Evolutionary conservation across 2,797 vertebrate species (phyloP).

Genomic region (Gallinago stenura): DNA sequence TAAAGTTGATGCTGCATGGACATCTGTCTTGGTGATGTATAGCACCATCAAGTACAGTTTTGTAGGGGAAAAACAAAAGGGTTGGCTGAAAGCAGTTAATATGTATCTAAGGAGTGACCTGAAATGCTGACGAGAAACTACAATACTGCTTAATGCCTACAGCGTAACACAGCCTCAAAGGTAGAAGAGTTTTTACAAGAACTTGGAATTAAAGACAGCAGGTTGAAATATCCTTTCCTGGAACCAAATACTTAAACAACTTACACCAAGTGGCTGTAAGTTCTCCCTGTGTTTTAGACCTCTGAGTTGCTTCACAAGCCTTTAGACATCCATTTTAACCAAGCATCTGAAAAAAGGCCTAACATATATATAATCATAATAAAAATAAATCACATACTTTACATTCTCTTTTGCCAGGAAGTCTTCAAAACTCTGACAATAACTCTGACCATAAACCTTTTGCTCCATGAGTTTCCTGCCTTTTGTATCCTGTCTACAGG

Average conservation of each 20-base stretch:
- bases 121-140: neutral
- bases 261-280: neutral
- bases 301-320: neutral
- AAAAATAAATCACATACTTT: neutral
- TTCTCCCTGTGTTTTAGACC: neutral
- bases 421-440: neutral
- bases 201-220: neutral
- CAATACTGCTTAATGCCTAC: neutral
- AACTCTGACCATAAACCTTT: neutral
- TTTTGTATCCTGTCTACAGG: neutral
- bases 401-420: neutral
- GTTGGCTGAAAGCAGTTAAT: neutral
- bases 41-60: neutral
- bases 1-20: constrained; percentile 63
- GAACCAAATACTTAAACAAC: neutral
- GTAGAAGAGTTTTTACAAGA: neutral
- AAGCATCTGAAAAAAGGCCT: neutral
- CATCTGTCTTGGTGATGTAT: neutral
- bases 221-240: neutral
- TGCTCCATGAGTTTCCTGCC: neutral
- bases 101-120: neutral
- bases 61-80: neutral
- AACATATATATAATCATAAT: neutral
- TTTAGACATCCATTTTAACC: neutral
- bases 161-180: neutral